Percentiles rank a stretch among this genome's conserved stretches.
phyloP scores from a whole-genome alignment of 2,888 invertebrate genomes.

The Nomada lathburiana region DNA sequence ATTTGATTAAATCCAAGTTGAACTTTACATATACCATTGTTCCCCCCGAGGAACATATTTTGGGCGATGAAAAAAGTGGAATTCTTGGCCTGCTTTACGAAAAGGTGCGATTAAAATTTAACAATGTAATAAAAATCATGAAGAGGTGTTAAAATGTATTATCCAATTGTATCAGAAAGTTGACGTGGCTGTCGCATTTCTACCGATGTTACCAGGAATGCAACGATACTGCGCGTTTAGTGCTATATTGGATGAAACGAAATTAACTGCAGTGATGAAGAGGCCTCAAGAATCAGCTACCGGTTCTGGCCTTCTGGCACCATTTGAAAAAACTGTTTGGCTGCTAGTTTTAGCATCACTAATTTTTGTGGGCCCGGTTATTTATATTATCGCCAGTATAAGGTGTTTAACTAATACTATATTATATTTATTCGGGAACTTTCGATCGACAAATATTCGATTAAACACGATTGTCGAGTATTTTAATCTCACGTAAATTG shows the following conservation, averaged over 20 bases:
- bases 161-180: conserved; percentile 86
- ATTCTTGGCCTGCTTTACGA: conserved; percentile 88
- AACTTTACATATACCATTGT: conserved; percentile 91
- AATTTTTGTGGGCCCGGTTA: conserved; percentile 91
- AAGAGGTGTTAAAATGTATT: not conserved
- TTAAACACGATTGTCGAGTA: no score
- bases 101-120: conserved; percentile 83
- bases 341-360: conserved; percentile 90
- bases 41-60: conserved; percentile 87
- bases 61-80: conserved; percentile 87
- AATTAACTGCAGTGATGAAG: conserved; percentile 92
- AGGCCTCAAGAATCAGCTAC: conserved; percentile 93
- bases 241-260: conserved; percentile 89
- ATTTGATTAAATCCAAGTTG: conserved; percentile 88
- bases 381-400: conserved; percentile 89
- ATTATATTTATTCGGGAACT: not conserved
- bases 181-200: conserved; percentile 92
- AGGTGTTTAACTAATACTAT: conserved; percentile 80
- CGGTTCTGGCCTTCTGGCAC: conserved; percentile 93
- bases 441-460: no score
- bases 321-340: conserved; percentile 91
- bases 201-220: conserved; percentile 88
- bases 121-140: not conserved
- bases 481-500: not conserved
- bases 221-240: conserved; percentile 86